Evolutionary conservation across 2,113 vertebrate genomes (phyloP), one percentile per base, ranked within the genome.

Genomic region (Seriola dumerili): DNA sequence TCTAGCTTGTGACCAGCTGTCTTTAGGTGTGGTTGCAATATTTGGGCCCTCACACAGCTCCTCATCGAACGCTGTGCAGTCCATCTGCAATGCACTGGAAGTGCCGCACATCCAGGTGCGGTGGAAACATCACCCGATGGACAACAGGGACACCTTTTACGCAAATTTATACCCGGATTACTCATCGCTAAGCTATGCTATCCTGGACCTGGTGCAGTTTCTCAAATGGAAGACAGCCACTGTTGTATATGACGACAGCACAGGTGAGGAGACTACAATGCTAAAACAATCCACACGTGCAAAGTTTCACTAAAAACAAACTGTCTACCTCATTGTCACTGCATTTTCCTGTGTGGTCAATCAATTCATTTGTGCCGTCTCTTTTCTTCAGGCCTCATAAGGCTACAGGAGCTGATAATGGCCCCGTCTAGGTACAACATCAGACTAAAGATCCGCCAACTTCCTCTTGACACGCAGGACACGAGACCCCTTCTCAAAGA

Each of bases 161-260:
- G 98, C 98, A 91, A 99, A 99, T 94, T 94, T 99, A 62, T 99
- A 99, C 32, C 98, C 98, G 0, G 98, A 99, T 94, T 99, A 99
- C 1, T 97, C 97, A 12, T 99, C 98, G 2, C 96, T 99, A 40
- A 99, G 98, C 94, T 97, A 98, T 0, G 98, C 97, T 88, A 99
- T 99, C 69, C 94, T 99, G 80, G 98, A 99, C 93, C 95, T 99
- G 0, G 98, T 99, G 83, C 98, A 99, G 94, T 97, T 96, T 21
- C 95, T 99, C 82, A 99, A 98, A 64, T 99, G 98, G 98, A 97
- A 97, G 91, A 99, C 98, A 0, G 98, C 98, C 74, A 99, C 98
- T 0, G 98, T 99, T 83, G 98, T 99, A 21, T 99, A 99, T 0
- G 98, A 99, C 0, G 98, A 99, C 92, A 99, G 98, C 75, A 99